phyloP scores from a whole-genome alignment of 2,888 invertebrate genomes.

The Leptodirus hochenwartii region DNA sequence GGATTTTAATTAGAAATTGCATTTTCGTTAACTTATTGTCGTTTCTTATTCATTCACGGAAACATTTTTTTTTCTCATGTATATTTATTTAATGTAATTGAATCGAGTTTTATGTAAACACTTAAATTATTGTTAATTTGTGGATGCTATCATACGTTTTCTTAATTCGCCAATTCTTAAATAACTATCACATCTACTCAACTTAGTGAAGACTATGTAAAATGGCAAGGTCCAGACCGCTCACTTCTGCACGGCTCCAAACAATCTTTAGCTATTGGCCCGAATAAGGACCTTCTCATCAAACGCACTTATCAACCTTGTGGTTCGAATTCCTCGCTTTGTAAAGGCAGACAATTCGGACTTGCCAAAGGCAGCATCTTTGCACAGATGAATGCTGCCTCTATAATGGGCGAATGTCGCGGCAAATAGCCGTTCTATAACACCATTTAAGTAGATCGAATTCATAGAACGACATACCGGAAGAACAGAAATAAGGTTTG shows the following conservation, averaged over 20 bases:
- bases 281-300: slow-evolving; percentile 24
- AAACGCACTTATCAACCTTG: slow-evolving; percentile 32
- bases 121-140: no score
- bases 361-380: slow-evolving; percentile 67
- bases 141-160: no score
- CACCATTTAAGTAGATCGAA: slow-evolving; percentile 16
- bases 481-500: no score
- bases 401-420: slow-evolving; percentile 30
- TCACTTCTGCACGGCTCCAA: slow-evolving; percentile 34
- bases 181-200: no score
- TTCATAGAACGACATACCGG: no score
- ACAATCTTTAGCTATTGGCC: slow-evolving; percentile 31
- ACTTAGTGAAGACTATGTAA: slow-evolving; percentile 58
- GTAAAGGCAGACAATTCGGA: slow-evolving; percentile 53
- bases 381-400: slow-evolving; percentile 37
- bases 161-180: no score
- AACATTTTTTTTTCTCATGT: no score
- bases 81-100: no score
- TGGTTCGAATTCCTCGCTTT: slow-evolving; percentile 46
- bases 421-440: slow-evolving; percentile 27
- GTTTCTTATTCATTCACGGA: no score
- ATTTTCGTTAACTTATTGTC: no score
- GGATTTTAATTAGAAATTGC: slow-evolving; percentile 2
- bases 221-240: slow-evolving; percentile 68
- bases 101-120: no score